A percentile compares a stretch with the other conserved stretches of the same genome.
Evolutionary conservation across 2,888 invertebrate species (phyloP).

Genomic region (Anarsia innoxiella): DNA sequence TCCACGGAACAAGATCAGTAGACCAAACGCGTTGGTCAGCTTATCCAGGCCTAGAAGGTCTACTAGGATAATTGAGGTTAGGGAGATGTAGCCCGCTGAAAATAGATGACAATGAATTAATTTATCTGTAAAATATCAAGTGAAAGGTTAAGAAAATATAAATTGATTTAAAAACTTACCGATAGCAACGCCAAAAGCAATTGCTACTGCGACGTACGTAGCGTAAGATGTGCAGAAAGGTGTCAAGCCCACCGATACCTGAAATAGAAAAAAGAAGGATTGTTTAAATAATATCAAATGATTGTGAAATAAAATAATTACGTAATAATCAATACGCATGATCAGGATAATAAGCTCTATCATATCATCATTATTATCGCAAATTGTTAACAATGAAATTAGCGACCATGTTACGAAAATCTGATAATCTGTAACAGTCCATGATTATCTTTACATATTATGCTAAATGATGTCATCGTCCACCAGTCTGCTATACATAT

Average conservation of each 20-base stretch:
- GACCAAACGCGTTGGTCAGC: constrained; percentile 97
- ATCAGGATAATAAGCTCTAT: no score
- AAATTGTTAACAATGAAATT: no score
- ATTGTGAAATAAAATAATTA: no score
- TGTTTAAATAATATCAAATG: no score
- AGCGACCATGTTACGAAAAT: no score
- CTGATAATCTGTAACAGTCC: no score
- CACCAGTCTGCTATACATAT: no score
- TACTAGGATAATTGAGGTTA: constrained; percentile 98
- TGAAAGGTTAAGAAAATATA: background rate
- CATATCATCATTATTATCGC: no score
- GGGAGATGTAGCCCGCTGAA: constrained; percentile 95
- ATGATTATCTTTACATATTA: no score
- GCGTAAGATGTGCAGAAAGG: constrained; percentile 5
- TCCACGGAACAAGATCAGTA: constrained; percentile 96
- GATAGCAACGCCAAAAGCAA: constrained; percentile 7
- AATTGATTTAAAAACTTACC: constrained; percentile 1
- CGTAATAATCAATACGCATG: no score
- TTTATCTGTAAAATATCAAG: background rate
- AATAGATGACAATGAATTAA: background rate
- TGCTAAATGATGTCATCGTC: no score
- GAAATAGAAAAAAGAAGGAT: background rate
- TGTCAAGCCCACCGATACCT: constrained; percentile 3
- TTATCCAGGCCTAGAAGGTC: constrained; percentile 96
- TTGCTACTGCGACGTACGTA: background rate